A percentile compares a stretch with the other conserved stretches of the same genome.
Conservation (phyloP, 2,797 vertebrate species). For the Sebastes matsubarae region DNA sequence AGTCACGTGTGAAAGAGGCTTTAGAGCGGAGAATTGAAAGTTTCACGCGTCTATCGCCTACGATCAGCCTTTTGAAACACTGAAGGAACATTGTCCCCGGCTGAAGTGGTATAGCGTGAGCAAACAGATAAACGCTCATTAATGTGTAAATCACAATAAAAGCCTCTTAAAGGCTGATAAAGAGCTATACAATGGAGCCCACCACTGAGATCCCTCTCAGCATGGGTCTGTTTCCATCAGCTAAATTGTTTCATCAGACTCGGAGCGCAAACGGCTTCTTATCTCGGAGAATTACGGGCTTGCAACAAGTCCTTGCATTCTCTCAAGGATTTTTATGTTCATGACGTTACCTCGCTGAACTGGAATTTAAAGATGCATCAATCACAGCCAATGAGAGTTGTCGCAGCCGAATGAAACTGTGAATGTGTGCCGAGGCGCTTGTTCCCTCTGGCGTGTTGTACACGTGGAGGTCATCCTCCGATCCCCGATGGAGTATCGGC, state of each 20-base stretch:
- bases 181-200: conserved; percentile 67
- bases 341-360: neutral
- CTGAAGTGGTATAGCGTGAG: conserved; percentile 66
- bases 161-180: conserved; percentile 78
- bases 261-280: conserved; percentile 57
- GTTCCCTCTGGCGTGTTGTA: conserved; percentile 19
- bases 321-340: conserved; percentile 24
- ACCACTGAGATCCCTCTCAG: conserved; percentile 68
- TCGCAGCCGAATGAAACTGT: conserved; percentile 1
- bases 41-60: conserved; percentile 24
- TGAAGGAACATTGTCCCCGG: conserved; percentile 47
- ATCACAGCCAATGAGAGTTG: neutral
- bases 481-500: conserved; percentile 31
- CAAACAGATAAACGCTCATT: conserved; percentile 78
- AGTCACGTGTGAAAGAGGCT: conserved; percentile 2
- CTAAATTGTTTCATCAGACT: conserved; percentile 74
- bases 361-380: conserved; percentile 40
- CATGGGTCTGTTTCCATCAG: conserved; percentile 70
- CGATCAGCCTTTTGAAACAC: conserved; percentile 28
- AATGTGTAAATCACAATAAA: conserved; percentile 80
- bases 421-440: neutral
- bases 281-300: conserved; percentile 64
- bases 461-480: conserved; percentile 33
- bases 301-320: conserved; percentile 47
- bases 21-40: conserved; percentile 8